Evolutionary conservation across 2,888 invertebrate genomes (phyloP).

Genomic region (Epistrophe grossulariae): DNA sequence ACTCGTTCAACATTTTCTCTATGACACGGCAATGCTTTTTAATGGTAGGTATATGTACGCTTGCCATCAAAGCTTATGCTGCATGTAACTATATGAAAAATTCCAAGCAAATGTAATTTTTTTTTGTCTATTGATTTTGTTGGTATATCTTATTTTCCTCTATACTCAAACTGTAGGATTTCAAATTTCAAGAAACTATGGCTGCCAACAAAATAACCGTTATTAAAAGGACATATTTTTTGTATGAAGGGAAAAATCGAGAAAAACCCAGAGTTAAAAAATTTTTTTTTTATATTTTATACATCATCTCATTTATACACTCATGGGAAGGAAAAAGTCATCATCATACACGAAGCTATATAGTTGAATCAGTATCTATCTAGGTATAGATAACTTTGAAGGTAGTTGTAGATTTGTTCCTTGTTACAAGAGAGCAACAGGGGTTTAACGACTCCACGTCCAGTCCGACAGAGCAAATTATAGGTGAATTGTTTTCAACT

Average conservation of each 20-base stretch:
- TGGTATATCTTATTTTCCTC: conserved; percentile 4
- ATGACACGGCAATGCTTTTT: conserved; percentile 27
- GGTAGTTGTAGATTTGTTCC: conserved; percentile 11
- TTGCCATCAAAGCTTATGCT: conserved; percentile 36
- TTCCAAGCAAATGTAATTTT: conserved; percentile 11
- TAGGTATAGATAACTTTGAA: conserved; percentile 9
- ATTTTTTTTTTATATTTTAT: not conserved
- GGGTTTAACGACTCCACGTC: conserved; percentile 22
- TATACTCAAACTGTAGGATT: not conserved
- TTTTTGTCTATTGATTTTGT: conserved; percentile 36
- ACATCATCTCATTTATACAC: not conserved
- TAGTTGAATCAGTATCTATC: conserved; percentile 3
- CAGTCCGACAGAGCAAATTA: conserved; percentile 6
- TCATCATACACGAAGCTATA: not conserved
- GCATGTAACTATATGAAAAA: conserved; percentile 37
- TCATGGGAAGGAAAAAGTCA: conserved; percentile 15
- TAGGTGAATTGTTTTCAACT: conserved; percentile 45
- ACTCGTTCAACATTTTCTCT: conserved; percentile 56
- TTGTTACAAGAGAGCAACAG: conserved; percentile 54
- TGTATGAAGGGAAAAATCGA: conserved; percentile 10
- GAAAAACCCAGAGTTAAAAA: not conserved
- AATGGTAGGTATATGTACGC: conserved; percentile 18
- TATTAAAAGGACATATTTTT: conserved; percentile 23
- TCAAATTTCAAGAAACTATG: conserved; percentile 14
- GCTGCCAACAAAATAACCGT: conserved; percentile 33